Evolutionary conservation across 2,888 invertebrate genomes (phyloP).

Genomic region (Drosophila differens): DNA sequence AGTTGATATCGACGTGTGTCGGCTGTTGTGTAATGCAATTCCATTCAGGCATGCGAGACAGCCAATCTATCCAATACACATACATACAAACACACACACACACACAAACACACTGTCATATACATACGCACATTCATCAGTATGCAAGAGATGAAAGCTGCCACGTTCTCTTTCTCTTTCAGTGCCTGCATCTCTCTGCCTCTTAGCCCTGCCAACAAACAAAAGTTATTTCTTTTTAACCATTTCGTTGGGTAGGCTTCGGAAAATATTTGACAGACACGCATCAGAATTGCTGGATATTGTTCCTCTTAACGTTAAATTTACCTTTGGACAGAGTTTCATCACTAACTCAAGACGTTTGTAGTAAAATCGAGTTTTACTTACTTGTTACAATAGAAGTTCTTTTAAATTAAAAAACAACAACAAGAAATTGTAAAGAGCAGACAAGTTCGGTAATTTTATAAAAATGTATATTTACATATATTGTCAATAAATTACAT

Average conservation of each 20-base stretch:
- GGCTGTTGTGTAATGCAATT: conserved; percentile 76
- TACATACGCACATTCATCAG: conserved; percentile 66
- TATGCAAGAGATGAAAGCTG: conserved; percentile 75
- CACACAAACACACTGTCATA: conserved; percentile 8
- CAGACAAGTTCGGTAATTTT: not conserved
- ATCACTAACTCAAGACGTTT: conserved; percentile 5
- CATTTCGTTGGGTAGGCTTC: conserved; percentile 61
- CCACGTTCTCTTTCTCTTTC: conserved; percentile 15
- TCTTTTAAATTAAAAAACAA: not conserved
- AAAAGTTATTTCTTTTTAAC: conserved; percentile 73
- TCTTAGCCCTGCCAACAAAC: conserved; percentile 55
- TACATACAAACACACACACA: conserved; percentile 26
- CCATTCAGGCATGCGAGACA: conserved; percentile 79
- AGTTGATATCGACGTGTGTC: conserved; percentile 47
- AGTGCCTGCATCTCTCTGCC: conserved; percentile 23
- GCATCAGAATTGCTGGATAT: conserved; percentile 46
- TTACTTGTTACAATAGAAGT: not conserved
- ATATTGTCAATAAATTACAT: not conserved
- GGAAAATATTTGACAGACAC: conserved; percentile 49
- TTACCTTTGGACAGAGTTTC: conserved; percentile 4
- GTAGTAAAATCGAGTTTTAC: not conserved
- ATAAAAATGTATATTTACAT: not conserved
- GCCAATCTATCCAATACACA: conserved; percentile 77
- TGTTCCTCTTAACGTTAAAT: conserved; percentile 21
- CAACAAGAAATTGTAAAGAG: not conserved